These are phyloP conservation scores for Ailurus styani DNA, from an alignment of 2,113 vertebrate species.

Conservation along the genomic window DNA sequence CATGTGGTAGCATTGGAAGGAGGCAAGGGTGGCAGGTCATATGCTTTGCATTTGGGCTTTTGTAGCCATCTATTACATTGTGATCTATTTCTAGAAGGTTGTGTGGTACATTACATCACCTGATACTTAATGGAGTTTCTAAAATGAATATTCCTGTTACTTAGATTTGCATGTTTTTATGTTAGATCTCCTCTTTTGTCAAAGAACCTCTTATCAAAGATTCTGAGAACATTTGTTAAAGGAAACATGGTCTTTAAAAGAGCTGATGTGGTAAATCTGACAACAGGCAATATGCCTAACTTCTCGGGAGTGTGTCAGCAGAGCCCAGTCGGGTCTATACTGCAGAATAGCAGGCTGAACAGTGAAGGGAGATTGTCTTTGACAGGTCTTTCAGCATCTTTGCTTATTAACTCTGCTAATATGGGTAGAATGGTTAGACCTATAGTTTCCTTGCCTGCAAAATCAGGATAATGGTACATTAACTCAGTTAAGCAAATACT, in stretches of 20 bases:
- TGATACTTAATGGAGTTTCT: not conserved
- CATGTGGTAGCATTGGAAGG: not conserved
- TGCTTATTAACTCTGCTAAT: not conserved
- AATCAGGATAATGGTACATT: conserved; percentile 31
- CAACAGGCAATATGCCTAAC: not conserved
- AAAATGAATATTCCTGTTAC: not conserved
- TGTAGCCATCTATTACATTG: not conserved
- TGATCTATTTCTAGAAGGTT: not conserved
- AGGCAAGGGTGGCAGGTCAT: not conserved
- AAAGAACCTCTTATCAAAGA: not conserved
- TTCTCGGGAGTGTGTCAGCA: not conserved
- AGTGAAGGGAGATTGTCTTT: not conserved
- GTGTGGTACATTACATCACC: not conserved
- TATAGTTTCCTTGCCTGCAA: not conserved
- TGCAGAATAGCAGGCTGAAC: not conserved
- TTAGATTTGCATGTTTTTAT: not conserved
- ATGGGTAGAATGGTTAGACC: not conserved
- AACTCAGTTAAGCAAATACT: not conserved
- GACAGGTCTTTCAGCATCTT: not conserved
- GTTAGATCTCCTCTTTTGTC: not conserved
- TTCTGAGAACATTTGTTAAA: not conserved
- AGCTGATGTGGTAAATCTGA: not conserved
- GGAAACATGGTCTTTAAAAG: not conserved
- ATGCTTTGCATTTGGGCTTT: not conserved
- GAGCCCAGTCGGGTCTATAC: not conserved